A percentile compares a stretch with the other conserved stretches of the same genome.
These are phyloP conservation scores for Phengaris arion DNA, from an alignment of 2,888 invertebrate genomes.

Conservation along the genomic window DNA sequence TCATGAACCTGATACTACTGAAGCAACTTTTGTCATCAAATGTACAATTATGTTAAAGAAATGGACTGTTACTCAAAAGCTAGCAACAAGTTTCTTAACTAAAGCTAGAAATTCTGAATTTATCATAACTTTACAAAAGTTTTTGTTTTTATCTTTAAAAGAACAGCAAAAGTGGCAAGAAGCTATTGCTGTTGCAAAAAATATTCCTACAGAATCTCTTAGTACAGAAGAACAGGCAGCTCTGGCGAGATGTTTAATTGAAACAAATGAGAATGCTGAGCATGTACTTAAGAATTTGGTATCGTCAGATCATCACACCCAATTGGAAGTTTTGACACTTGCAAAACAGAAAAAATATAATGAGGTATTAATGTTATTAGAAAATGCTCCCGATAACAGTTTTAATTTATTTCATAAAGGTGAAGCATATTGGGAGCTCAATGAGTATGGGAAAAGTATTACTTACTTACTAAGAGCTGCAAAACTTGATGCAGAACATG, in stretches of 20 bases:
- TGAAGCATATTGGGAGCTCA: conserved; percentile 79
- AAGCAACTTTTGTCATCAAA: conserved; percentile 62
- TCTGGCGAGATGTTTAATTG: conserved; percentile 64
- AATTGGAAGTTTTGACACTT: conserved; percentile 74
- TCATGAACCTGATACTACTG: conserved; percentile 58
- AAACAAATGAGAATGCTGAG: conserved; percentile 53
- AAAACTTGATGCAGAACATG: conserved; percentile 86
- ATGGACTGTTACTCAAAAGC: conserved; percentile 65
- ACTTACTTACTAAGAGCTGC: conserved; percentile 84
- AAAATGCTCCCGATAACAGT: conserved; percentile 60
- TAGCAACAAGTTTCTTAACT: conserved; percentile 62
- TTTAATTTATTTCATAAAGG: conserved; percentile 81
- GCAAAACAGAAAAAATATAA: conserved; percentile 71
- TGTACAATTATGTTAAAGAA: conserved; percentile 66
- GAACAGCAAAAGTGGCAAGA: conserved; percentile 76
- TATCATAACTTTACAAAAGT: conserved; percentile 51
- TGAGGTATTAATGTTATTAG: conserved; percentile 78
- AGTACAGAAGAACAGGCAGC: conserved; percentile 52
- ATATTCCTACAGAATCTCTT: conserved; percentile 51
- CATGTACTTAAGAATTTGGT: conserved; percentile 54
- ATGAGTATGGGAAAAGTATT: conserved; percentile 81
- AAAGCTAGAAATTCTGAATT: conserved; percentile 58
- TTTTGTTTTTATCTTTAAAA: conserved; percentile 56
- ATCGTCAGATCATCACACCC: conserved; percentile 51
- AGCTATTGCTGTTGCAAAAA: conserved; percentile 61